Conservation (phyloP, 1,140 invertebrate genomes). For the Platorchestia sp. region DNA sequence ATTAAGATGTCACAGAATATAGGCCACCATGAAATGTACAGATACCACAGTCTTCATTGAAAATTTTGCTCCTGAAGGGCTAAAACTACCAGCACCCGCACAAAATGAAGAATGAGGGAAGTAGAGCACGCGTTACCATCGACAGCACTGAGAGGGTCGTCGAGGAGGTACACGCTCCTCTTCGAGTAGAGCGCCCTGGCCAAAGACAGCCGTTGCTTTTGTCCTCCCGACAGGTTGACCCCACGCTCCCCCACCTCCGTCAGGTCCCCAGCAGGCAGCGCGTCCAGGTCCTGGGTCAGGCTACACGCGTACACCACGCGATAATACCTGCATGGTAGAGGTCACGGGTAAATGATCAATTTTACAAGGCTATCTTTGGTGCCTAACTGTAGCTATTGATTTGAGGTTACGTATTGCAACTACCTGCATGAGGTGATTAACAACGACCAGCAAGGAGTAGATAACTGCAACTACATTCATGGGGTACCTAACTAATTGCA, state of each 20-base stretch:
- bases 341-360: not conserved
- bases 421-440: too few species aligned
- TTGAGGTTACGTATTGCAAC: too few species aligned
- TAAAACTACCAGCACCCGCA: too few species aligned
- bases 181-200: slow-evolving; percentile 76
- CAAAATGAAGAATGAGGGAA: too few species aligned
- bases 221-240: slow-evolving; percentile 77
- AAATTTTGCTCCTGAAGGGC: too few species aligned
- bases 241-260: slow-evolving; percentile 79
- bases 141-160: slow-evolving; percentile 75
- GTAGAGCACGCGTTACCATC: slow-evolving; percentile 68
- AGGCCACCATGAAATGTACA: too few species aligned
- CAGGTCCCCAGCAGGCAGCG: slow-evolving; percentile 76
- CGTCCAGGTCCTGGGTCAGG: slow-evolving; percentile 74
- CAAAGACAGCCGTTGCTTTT: slow-evolving; percentile 77
- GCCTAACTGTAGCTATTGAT: not conserved
- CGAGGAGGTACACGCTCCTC: slow-evolving; percentile 74
- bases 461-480: too few species aligned
- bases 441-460: not conserved
- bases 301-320: slow-evolving; percentile 74
- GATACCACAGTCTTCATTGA: too few species aligned
- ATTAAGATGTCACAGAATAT: too few species aligned
- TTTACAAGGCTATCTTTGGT: not conserved
- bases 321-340: slow-evolving; percentile 71
- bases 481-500: too few species aligned